Percentiles rank a stretch among this genome's conserved stretches.
These are phyloP conservation scores for Batillaria attramentaria DNA, from an alignment of 1,140 invertebrate species.

Conservation along the genomic window DNA sequence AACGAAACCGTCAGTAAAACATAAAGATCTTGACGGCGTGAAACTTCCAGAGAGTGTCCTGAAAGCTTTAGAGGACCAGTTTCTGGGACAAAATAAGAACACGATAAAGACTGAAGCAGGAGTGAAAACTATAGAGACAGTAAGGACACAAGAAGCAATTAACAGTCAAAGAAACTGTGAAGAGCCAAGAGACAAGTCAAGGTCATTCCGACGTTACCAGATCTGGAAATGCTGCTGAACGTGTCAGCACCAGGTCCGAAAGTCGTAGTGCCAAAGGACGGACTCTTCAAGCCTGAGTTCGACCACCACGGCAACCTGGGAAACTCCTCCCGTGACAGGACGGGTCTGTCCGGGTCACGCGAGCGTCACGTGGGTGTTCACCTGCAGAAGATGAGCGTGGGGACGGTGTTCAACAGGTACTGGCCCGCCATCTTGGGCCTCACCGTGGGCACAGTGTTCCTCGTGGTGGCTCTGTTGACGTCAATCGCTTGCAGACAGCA, in stretches of 20 bases:
- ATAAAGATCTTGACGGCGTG: too few relatives aligned
- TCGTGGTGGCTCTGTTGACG: conserved; percentile 46
- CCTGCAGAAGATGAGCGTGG: conserved; percentile 14
- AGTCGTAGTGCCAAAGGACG: conserved; percentile 40
- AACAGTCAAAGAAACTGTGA: background rate
- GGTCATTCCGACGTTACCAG: background rate
- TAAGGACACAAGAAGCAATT: background rate
- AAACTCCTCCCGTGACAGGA: background rate
- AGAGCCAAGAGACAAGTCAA: background rate
- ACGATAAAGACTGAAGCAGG: background rate
- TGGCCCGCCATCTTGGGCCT: conserved; percentile 52
- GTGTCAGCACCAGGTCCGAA: conserved; percentile 22
- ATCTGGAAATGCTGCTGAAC: background rate
- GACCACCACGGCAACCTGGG: background rate
- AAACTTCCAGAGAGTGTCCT: too few relatives aligned
- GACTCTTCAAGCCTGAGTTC: conserved; percentile 35
- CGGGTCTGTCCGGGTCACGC: conserved; percentile 6
- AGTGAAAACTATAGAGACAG: background rate
- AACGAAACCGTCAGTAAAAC: too few relatives aligned
- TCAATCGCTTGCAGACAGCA: conserved; percentile 44
- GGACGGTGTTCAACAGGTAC: conserved; percentile 44
- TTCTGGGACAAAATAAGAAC: too few relatives aligned
- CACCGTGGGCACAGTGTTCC: conserved; percentile 48
- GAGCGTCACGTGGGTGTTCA: conserved; percentile 12
- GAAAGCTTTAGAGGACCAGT: too few relatives aligned